Conservation (phyloP, 2,113 vertebrate genomes). For the Microcebus ravelobensis region DNA sequence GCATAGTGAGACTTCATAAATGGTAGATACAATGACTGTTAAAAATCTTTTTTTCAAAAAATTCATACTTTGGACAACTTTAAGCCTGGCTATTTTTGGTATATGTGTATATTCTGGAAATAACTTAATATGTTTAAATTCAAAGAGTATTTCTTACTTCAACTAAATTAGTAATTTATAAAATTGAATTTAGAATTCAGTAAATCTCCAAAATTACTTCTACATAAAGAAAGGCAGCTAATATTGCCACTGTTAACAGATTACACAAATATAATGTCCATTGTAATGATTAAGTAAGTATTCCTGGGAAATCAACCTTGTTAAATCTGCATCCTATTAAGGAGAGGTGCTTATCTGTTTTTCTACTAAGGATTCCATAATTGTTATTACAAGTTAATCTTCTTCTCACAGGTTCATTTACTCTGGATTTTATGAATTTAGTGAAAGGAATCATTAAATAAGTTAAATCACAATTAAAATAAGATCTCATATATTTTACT, state of each 20-base stretch:
- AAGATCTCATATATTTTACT: background rate
- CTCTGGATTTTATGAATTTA: constrained; percentile 34
- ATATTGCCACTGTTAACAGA: background rate
- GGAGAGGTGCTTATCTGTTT: background rate
- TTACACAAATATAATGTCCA: background rate
- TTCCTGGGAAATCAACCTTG: constrained; percentile 2
- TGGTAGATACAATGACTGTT: background rate
- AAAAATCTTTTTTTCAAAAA: background rate
- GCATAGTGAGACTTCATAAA: background rate
- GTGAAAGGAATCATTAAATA: background rate
- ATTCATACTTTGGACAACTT: background rate
- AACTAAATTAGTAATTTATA: background rate
- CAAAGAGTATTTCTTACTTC: constrained; percentile 10
- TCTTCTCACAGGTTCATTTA: background rate
- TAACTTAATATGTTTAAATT: constrained; percentile 24
- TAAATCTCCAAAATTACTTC: background rate
- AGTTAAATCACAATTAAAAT: background rate
- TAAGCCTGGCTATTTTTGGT: background rate
- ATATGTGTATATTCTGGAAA: constrained; percentile 22
- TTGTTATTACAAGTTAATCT: background rate
- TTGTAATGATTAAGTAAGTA: background rate
- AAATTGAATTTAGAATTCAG: constrained; percentile 48
- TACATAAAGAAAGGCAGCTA: background rate
- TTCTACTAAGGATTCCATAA: background rate
- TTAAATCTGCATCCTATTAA: background rate